These are phyloP conservation scores for Sterna hirundo DNA, from an alignment of 2,113 vertebrate species.

Conservation along the genomic window DNA sequence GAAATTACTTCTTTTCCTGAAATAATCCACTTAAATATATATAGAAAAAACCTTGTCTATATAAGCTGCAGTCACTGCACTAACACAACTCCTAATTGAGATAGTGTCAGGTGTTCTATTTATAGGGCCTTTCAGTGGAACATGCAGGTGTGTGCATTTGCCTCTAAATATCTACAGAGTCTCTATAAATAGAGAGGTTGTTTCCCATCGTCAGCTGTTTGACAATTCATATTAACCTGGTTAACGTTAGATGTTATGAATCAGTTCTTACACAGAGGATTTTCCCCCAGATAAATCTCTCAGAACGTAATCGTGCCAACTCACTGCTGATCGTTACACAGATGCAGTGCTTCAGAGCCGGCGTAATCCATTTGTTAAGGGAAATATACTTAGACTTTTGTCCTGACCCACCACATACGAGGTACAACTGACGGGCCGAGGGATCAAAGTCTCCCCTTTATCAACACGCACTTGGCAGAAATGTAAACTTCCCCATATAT, in stretches of 20 bases:
- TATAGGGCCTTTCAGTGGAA: not conserved
- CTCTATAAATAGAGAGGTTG: not conserved
- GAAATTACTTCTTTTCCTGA: not conserved
- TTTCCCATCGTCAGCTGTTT: not conserved
- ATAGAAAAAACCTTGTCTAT: not conserved
- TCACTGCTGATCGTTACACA: not conserved
- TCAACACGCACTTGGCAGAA: slow-evolving; percentile 17
- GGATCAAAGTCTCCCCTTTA: slow-evolving; percentile 65
- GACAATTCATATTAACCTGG: not conserved
- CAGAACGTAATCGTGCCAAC: not conserved
- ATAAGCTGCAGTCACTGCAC: not conserved
- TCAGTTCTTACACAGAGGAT: not conserved
- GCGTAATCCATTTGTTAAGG: not conserved
- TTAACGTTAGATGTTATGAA: rapidly evolving
- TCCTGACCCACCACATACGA: not conserved
- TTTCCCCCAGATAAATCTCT: not conserved
- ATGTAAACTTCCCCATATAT: slow-evolving; percentile 36
- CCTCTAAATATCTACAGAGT: not conserved
- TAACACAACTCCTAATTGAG: not conserved
- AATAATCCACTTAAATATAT: not conserved
- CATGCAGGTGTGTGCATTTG: not conserved
- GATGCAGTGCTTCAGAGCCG: not conserved
- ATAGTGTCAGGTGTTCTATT: not conserved
- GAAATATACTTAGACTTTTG: slow-evolving; percentile 18
- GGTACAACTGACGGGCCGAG: slow-evolving; percentile 14